Base-by-base conservation (phyloP, 1,140 invertebrate genomes). In the Maconellicoccus hirsutus region DNA sequence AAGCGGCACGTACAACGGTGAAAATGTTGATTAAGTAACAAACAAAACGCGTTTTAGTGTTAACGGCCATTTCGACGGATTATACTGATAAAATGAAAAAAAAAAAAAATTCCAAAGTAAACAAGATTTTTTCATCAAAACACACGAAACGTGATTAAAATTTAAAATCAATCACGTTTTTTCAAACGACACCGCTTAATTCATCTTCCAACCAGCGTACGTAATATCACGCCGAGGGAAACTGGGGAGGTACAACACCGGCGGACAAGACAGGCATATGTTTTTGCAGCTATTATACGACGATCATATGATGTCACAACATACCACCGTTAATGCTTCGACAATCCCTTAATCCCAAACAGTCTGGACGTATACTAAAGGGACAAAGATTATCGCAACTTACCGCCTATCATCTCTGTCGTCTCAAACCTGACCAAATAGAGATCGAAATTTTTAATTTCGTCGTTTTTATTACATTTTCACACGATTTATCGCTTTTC, bases 371-470 rank as follows among this genome's bases (percentile, higher is more conserved):
- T 52, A 52, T 52, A 16, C n/a, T 52, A 52, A 8, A 52, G 42
- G 42, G 42, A 52, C 42, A 52, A 52, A 52, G 42, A 52, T 52
- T 52, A 52, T 52, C 42, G 42, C 42, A 16, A 52, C 42, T 52
- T 52, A 52, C 12, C 2, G 42, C 42, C 3, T 3, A 52, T 52
- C n/a, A 3, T 52, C n/a, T 8, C 2, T 52, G 42, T 52, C 4
- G 42, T 52, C 42, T 52, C 12, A 52, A 52, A 19, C 42, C 42
- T 19, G 42, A 52, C 42, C 10, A 14, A 19, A 6, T 6, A 52
- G n/a, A 16, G n/a, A 52, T 14, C 42, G 42, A 14, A 16, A 16
- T 19, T 52, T 52, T 52, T 52, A 52, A 52, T 52, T 33, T 19
- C 42, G 4, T 19, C 6, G 42, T 16, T 52, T 52, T 52, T 52